Base-by-base conservation (phyloP, 2,888 invertebrate species). In the Odontomyia ornata region DNA sequence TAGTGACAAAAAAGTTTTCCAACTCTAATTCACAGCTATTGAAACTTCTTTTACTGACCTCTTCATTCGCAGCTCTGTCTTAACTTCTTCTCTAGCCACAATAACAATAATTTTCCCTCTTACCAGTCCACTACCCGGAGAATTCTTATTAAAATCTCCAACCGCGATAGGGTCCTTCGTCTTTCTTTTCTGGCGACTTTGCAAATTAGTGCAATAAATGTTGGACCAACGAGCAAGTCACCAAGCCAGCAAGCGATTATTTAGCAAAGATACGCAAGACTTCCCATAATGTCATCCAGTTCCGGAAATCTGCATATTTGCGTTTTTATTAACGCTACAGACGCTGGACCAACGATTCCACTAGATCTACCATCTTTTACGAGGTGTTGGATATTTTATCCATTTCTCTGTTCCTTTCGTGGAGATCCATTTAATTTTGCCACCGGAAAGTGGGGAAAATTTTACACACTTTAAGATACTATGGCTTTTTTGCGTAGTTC, bases 161-260 rank as follows among this genome's bases (percentile, higher is more conserved):
- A 5, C 36, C 36, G 36, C 36, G 36, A 36, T n/a, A n/a, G n/a
- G 9, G 36, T 36, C 36, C 3, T 9, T 36, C 36, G 36, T 3
- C 52, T 52, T 52, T 56, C 56, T 72, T 18, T 78, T 78, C 69
- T 76, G 65, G 78, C 76, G 76, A 78, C 76, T 78, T 72, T 76
- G 73, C 73, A 78, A 78, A 78, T 78, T 78, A 78, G 73, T 76
- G 73, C 72, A 65, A 78, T 78, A 76, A 76, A 78, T 76, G 78
- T 52, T 3, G 25, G 36, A 47, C 46, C 28, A 46, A 64, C 28
- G n/a, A 47, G 21, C 46, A 2, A 47, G 15, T 65, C 27, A 56
- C 67, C 27, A 21, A 28, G 36, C 52, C 52, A 52, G 36, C 76
- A 18, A 9, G 5, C 65, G 65, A 65, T 65, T 65, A 65, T 30